Evolutionary conservation across 2,888 invertebrate genomes (phyloP).

Genomic region (Druceiella hillmani): DNA sequence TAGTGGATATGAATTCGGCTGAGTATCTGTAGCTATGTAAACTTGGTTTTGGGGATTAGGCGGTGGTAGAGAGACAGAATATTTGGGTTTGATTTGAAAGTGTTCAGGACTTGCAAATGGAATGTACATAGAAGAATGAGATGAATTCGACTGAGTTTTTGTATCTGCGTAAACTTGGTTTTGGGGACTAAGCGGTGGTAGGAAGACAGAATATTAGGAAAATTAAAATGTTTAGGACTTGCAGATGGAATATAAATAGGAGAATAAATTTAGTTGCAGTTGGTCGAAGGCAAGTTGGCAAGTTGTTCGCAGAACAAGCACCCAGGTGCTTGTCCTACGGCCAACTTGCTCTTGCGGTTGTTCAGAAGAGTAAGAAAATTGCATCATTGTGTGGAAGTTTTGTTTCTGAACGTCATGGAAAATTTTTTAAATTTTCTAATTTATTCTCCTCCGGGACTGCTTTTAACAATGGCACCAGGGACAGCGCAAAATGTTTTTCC

Average conservation of each 20-base stretch:
- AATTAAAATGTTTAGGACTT: constrained; percentile 8
- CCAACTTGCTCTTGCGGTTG: too few species aligned
- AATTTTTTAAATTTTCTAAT: constrained; percentile 9
- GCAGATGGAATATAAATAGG: constrained; percentile 8
- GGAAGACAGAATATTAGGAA: constrained; percentile 8
- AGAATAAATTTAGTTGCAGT: constrained; percentile 7
- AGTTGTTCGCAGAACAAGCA: too few species aligned
- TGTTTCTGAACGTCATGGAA: constrained; percentile 5
- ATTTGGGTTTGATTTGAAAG: constrained; percentile 10
- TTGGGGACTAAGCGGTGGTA: constrained; percentile 9
- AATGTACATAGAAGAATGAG: constrained; percentile 3
- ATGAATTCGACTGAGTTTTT: constrained; percentile 9
- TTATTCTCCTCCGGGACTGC: constrained; percentile 9
- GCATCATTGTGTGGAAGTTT: constrained; percentile 7
- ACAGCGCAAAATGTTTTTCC: constrained; percentile 10
- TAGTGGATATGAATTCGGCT: constrained; percentile 8
- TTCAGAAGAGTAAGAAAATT: too few species aligned
- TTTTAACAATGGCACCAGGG: constrained; percentile 12
- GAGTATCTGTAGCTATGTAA: constrained; percentile 9
- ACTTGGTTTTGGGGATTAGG: constrained; percentile 7
- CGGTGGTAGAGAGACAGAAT: constrained; percentile 11
- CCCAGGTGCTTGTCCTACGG: too few species aligned
- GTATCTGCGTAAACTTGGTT: constrained; percentile 6
- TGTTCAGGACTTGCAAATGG: constrained; percentile 6
- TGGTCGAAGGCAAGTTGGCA: too few species aligned